Conservation (phyloP, 2,797 vertebrate species). For the Gallinago stenura region DNA sequence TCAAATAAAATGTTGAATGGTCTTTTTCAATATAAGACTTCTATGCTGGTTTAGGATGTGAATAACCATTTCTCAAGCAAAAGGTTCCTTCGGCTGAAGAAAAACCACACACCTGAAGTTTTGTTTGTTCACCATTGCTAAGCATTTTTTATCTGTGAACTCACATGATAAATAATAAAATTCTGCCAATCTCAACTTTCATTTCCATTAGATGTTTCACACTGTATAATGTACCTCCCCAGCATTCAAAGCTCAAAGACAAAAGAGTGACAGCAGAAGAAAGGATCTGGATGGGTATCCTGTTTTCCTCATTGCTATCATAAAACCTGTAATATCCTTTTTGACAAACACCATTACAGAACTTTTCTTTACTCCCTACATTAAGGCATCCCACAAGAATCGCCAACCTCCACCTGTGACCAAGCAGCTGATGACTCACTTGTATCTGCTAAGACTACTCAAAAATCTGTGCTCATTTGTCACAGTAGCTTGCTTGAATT, state of each 20-base stretch:
- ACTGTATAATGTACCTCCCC: background rate
- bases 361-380: background rate
- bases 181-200: background rate
- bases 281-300: background rate
- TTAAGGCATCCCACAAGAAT: background rate
- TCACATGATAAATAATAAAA: background rate
- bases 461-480: background rate
- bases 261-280: background rate
- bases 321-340: background rate
- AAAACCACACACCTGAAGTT: rapidly evolving
- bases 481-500: background rate
- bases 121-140: background rate
- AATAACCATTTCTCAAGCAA: background rate
- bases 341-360: background rate
- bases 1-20: background rate
- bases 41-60: background rate
- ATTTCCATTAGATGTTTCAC: background rate
- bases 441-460: background rate
- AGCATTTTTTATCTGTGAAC: background rate
- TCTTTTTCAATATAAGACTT: background rate
- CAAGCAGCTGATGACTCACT: background rate
- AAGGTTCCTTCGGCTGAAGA: background rate
- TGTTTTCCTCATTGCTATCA: background rate
- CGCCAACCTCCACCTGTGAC: background rate
- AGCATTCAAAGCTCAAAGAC: background rate